Evolutionary conservation across 2,113 vertebrate species (phyloP).

Genomic region (Sceloporus tristichus): DNA sequence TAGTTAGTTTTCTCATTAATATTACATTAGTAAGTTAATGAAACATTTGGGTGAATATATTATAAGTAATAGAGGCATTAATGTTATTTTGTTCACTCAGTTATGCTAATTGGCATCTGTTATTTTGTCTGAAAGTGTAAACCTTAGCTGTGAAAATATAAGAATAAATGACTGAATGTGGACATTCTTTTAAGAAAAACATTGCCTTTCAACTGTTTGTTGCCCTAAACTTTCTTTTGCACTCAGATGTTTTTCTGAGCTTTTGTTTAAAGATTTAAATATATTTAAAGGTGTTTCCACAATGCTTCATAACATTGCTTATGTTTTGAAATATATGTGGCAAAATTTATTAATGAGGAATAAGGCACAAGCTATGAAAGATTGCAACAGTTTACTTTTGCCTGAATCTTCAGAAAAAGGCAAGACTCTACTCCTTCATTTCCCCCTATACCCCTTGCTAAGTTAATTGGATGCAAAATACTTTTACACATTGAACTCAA

Average conservation of each 20-base stretch:
- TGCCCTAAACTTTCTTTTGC: neutral
- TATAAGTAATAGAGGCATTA: constrained; percentile 83
- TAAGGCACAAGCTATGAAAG: too few species aligned
- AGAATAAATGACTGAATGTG: constrained; percentile 58
- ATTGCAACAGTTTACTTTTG: too few species aligned
- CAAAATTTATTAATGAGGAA: too few species aligned
- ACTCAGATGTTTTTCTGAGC: neutral
- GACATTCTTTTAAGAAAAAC: constrained; percentile 5
- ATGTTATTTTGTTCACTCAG: constrained; percentile 80
- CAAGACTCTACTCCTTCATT: too few species aligned
- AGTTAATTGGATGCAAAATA: too few species aligned
- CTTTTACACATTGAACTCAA: too few species aligned
- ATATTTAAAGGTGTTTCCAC: neutral
- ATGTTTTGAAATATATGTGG: too few species aligned
- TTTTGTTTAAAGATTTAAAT: too few species aligned
- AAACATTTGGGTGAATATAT: constrained; percentile 87
- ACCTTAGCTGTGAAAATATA: constrained; percentile 41
- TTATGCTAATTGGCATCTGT: constrained; percentile 84
- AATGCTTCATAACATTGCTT: too few species aligned
- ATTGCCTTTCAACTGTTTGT: neutral
- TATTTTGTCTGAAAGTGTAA: constrained; percentile 63
- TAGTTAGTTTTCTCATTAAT: constrained; percentile 82
- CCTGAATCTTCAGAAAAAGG: too few species aligned
- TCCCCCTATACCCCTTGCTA: too few species aligned
- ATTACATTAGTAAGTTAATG: constrained; percentile 80